Base-by-base conservation (phyloP, 2,888 invertebrate species). In the Macaria notata region DNA sequence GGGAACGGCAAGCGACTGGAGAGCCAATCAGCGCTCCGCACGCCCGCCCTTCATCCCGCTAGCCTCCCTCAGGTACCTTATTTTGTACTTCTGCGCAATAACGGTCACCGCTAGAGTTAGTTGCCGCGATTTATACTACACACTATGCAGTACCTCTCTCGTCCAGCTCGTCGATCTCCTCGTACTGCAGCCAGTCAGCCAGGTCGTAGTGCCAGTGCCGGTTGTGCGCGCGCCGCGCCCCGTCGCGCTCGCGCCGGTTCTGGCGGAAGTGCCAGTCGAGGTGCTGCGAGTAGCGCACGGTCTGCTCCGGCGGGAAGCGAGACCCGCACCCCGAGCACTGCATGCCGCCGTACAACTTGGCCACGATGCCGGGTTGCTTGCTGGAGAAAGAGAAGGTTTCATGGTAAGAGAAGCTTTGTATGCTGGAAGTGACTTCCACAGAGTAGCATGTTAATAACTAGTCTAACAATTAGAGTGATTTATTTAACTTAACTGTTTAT, bases 181-280 rank as follows among this genome's bases (percentile, higher is more conserved):
- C 97, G 77, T 97, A 98, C 82, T 97, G 96, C 78, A 97, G 94
- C 98, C 98, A 98, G 86, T 98, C 98, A 56, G 95, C 93, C 33
- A 96, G 92, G 73, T 96, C 95, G 78, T 98, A 98, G 84, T 96
- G 98, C 98, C 98, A 98, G 73, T 95, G 94, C 3, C 98, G 92
- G 33, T 95, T 95, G 73, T 96, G 95, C 0, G 97, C 96, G 51
- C 97, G 95, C 8, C 97, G 92, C 0, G 95, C 95, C 0, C 96
- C 96, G 77, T 97, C 97, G 65, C 97, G 94, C 71, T 97, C 98
- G 54, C 95, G 93, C 2, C 98, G 51, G 90, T 99, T 99, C 84
- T 98, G 97, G 0, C 98, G 92, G 91, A 99, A 99, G 90, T 99
- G 99, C 99, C 99, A 99, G 90, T 99, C 99, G 60, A 99, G 93